phyloP scores from a whole-genome alignment of 2,888 invertebrate species.

The Exocentrus adspersus region DNA sequence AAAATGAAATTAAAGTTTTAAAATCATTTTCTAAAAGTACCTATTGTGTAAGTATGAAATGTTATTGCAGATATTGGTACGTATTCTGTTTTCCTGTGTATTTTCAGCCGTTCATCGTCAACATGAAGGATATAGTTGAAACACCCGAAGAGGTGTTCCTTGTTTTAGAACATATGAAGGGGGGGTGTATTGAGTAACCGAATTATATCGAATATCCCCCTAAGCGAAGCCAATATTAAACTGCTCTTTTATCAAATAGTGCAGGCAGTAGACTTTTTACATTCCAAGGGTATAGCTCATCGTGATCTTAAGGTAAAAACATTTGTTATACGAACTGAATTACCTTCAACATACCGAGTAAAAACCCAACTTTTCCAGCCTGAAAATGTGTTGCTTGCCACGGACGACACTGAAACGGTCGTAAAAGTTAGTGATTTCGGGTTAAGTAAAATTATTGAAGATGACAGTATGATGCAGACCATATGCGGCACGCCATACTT shows the following conservation, averaged over 20 bases:
- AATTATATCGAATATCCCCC: slow-evolving; percentile 66
- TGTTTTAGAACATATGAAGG: slow-evolving; percentile 87
- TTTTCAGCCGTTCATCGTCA: slow-evolving; percentile 82
- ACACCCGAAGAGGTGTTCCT: slow-evolving; percentile 81
- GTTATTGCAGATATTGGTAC: too few species aligned
- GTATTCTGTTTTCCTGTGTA: too few species aligned
- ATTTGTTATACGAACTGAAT: not conserved
- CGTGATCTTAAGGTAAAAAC: slow-evolving; percentile 74
- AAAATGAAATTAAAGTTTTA: slow-evolving; percentile 85
- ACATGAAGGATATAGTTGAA: slow-evolving; percentile 83
- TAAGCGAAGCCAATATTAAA: slow-evolving; percentile 77
- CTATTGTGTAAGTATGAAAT: slow-evolving; percentile 72
- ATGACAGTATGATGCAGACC: slow-evolving; percentile 83
- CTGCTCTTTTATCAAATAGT: slow-evolving; percentile 88
- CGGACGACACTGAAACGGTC: slow-evolving; percentile 69
- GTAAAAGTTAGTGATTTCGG: slow-evolving; percentile 92
- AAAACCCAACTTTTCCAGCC: too few species aligned
- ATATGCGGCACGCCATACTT: slow-evolving; percentile 92
- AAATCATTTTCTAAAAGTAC: slow-evolving; percentile 76
- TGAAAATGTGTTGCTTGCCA: slow-evolving; percentile 78
- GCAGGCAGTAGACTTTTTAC: slow-evolving; percentile 85
- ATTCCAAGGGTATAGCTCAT: slow-evolving; percentile 80
- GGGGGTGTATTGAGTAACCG: slow-evolving; percentile 87
- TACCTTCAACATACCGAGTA: too few species aligned
- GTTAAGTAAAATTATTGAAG: slow-evolving; percentile 84